Evolutionary conservation across 2,888 invertebrate species (phyloP).

Genomic region (Tenthredo mesomela): DNA sequence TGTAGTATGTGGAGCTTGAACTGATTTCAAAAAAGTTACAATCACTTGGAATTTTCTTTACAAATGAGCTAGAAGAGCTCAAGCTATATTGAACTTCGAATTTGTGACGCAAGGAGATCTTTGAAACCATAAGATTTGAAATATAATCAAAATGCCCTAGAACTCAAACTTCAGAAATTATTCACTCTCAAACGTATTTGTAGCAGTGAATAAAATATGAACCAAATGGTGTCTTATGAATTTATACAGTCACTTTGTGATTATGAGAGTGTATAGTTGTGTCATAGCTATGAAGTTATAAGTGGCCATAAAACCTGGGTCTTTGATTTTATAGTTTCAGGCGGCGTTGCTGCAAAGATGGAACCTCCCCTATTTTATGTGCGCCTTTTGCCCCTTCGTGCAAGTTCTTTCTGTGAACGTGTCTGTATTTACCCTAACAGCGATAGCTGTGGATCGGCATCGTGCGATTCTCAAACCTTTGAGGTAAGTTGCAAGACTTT

Average conservation of each 20-base stretch:
- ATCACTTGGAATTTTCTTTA: too few species aligned
- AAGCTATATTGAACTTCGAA: too few species aligned
- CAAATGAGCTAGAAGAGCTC: too few species aligned
- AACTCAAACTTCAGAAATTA: neutral
- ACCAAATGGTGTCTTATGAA: neutral
- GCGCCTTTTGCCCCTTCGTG: constrained; percentile 93
- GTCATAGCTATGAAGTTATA: constrained; percentile 2
- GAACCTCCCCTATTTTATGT: constrained; percentile 92
- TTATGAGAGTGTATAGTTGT: neutral
- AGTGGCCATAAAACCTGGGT: neutral
- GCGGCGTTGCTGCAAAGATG: constrained; percentile 92
- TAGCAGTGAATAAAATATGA: neutral
- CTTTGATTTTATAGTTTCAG: constrained; percentile 84
- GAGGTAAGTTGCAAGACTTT: constrained; percentile 79
- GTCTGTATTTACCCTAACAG: constrained; percentile 93
- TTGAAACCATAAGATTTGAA: too few species aligned
- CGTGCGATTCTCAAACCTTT: constrained; percentile 87
- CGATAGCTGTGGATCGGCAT: constrained; percentile 92
- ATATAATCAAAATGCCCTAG: neutral
- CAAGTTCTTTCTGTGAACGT: constrained; percentile 93
- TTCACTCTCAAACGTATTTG: neutral
- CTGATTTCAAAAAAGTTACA: too few species aligned
- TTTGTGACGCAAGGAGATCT: too few species aligned
- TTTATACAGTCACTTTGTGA: neutral
- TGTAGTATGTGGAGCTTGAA: too few species aligned